Conservation (phyloP, 2,797 vertebrate species). For the Enteromius argenteus region DNA sequence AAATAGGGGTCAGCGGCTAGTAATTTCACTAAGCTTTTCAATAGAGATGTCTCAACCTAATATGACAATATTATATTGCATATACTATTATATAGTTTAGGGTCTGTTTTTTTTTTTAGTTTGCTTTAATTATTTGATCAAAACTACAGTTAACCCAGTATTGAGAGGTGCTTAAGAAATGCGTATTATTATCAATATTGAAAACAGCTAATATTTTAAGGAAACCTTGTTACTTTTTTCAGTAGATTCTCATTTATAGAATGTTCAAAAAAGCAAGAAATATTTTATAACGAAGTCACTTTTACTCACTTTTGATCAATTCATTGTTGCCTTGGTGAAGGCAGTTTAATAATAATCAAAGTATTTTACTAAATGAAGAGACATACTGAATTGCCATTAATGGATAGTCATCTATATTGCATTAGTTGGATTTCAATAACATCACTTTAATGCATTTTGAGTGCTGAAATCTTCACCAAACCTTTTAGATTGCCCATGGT, state of each 20-base stretch:
- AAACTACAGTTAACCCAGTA: background rate
- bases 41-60: background rate
- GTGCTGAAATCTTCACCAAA: conserved; percentile 46
- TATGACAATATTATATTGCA: background rate
- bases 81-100: background rate
- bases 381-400: conserved; percentile 55
- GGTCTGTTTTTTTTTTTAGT: background rate
- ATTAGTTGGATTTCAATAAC: conserved; percentile 52
- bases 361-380: background rate
- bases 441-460: conserved; percentile 47
- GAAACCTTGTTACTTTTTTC: background rate
- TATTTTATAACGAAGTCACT: background rate
- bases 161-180: background rate
- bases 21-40: conserved; percentile 32
- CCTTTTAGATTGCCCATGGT: conserved; percentile 51
- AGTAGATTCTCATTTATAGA: background rate
- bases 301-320: background rate
- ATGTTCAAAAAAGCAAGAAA: background rate
- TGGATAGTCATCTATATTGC: conserved; percentile 51
- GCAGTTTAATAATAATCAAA: conserved; percentile 8
- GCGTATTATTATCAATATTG: background rate
- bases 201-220: background rate
- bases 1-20: conserved; percentile 30
- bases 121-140: background rate
- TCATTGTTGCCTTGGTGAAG: too few species aligned